Evolutionary conservation across 2,113 vertebrate species (phyloP).

Genomic region (Dicerorhinus sumatrensis): DNA sequence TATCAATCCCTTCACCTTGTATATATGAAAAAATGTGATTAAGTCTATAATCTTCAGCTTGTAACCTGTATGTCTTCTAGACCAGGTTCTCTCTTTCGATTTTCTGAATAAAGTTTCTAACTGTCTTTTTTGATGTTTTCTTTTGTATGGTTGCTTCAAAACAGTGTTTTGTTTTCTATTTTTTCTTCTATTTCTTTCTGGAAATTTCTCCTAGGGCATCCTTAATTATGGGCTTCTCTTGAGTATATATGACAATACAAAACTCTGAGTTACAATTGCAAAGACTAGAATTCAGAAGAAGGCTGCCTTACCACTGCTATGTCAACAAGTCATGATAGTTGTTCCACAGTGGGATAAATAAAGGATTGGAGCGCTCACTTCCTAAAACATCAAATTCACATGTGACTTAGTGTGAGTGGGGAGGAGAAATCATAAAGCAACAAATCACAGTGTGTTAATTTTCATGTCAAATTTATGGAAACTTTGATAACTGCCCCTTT

Average conservation of each 20-base stretch:
- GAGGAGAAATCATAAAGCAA: conserved; percentile 11
- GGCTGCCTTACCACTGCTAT: background rate
- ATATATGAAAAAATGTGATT: background rate
- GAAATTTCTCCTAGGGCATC: conserved; percentile 32
- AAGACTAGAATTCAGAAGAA: background rate
- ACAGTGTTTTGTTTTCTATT: background rate
- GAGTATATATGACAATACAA: conserved; percentile 6
- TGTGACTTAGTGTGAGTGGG: background rate
- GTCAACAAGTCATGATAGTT: background rate
- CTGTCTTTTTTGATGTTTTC: background rate
- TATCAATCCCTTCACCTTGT: background rate
- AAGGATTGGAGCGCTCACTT: background rate
- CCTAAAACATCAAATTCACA: background rate
- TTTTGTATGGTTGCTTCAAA: conserved; percentile 51
- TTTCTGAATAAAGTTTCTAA: conserved; percentile 52
- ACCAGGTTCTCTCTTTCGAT: background rate
- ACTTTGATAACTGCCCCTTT: conserved; percentile 4
- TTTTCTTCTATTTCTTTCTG: background rate
- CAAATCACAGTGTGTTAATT: background rate
- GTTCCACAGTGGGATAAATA: background rate
- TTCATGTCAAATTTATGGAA: background rate
- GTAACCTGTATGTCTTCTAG: background rate
- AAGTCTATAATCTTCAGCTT: conserved; percentile 45
- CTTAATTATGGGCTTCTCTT: conserved; percentile 62
- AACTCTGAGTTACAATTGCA: conserved; percentile 11